Evolutionary conservation across 2,113 vertebrate species (phyloP), one percentile per base, ranked within the genome.

Genomic region (Corydoras maculifer): DNA sequence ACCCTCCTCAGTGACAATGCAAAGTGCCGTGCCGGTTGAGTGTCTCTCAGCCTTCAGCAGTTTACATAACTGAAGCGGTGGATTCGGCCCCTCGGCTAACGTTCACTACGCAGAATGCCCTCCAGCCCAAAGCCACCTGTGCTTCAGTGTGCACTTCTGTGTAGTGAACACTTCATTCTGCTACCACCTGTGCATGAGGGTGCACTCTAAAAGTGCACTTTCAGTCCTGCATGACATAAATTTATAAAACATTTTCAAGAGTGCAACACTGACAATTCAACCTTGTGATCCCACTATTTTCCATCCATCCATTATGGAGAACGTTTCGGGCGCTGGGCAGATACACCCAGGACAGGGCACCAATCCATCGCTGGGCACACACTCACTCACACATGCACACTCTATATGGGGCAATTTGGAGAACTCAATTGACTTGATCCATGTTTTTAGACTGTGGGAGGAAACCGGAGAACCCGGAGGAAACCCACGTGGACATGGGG

Each of bases 21-120:
- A 73, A 73, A 73, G 64, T 32, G 29, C 15, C 12, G 72, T 68
- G 64, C 72, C 58, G 72, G 72, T 73, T 73, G 72, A 68, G n/a
- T 73, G 72, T 51, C 49, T 73, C 72, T 73, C 53, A 18, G 58
- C 64, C 58, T 55, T 14, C 64, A 53, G 35, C 72, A 60, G 72
- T 73, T 73, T 73, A 73, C 72, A 73, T 73, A 73, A 73, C 72
- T 73, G 72, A 66, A 68, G 72, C 58, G 51, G 72, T 61, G 58
- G 71, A 55, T 62, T 60, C 50, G 9, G 50, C n/a, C 59, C 50
- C 50, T 63, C 69, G 60, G 54, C 72, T 73, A 73, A 73, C 72
- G 58, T 73, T 73, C 72, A 73, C 49, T 55, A 48, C 58, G 9
- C 64, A 62, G 50, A 5, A 31, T 61, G 18, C 30, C 62, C 57